A percentile compares a stretch with the other conserved stretches of the same genome.
Evolutionary conservation across 2,888 invertebrate genomes (phyloP).

Genomic region (Oligia fasciuncula): DNA sequence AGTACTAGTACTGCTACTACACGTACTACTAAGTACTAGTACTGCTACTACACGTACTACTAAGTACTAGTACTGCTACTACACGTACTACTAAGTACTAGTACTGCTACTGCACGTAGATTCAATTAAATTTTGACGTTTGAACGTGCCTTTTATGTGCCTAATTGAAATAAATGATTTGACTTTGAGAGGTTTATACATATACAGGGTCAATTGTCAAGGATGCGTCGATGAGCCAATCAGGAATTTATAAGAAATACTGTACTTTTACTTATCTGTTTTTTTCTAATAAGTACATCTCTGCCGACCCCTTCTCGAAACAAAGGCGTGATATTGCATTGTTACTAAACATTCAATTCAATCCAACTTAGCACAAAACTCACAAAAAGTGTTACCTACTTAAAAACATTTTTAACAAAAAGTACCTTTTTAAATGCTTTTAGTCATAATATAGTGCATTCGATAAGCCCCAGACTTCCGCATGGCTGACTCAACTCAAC

Average conservation of each 20-base stretch:
- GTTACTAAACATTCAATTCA: slow-evolving; percentile 4
- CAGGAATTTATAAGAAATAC: not conserved
- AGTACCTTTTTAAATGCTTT: slow-evolving; percentile 15
- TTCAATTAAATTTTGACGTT: too few relatives aligned
- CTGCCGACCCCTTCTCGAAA: not conserved
- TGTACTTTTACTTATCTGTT: too few relatives aligned
- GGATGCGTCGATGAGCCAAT: too few relatives aligned
- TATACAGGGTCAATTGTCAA: not conserved
- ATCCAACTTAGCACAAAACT: not conserved
- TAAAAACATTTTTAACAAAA: slow-evolving; percentile 15
- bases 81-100: too few relatives aligned
- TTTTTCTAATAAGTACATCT: not conserved
- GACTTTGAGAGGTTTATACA: not conserved
- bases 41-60: too few relatives aligned
- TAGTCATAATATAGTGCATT: slow-evolving; percentile 17
- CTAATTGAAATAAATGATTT: not conserved
- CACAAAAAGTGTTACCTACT: not conserved
- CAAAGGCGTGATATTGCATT: not conserved
- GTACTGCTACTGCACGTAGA: too few relatives aligned
- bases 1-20: too few relatives aligned
- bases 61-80: too few relatives aligned
- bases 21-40: too few relatives aligned
- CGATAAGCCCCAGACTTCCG: slow-evolving; percentile 11
- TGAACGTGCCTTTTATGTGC: not conserved
- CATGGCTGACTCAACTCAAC: slow-evolving; percentile 17